Base-by-base conservation (phyloP, 2,113 vertebrate genomes). In the Euleptes europaea region DNA sequence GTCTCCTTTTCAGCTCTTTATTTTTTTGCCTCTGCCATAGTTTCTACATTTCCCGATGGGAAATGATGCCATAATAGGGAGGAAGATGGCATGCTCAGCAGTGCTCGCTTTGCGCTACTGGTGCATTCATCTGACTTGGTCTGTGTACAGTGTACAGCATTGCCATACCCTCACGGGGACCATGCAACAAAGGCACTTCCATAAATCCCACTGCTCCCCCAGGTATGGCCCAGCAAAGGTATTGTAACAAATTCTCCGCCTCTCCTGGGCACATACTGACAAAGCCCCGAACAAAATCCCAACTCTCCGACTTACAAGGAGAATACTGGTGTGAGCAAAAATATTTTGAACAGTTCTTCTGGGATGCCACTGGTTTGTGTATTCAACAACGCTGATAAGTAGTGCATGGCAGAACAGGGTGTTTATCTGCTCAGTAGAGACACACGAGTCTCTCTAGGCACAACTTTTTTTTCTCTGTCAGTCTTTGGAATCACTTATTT, bases 91-190 rank as follows among this genome's bases (percentile, higher is more conserved):
- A 72, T 84, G 67, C 5, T 87, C 86, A 82, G 57, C 38, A 82
- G 81, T 90, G 82, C 40, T 90, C 89, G 88, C 86, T 91, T 94
- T 91, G 87, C 92, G 70, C 40, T 82, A 84, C 79, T 78, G 74
- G 83, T 88, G 42, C 66, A 87, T 83, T 85, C 44, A 83, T 87
- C 87, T 70, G 66, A 86, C 26, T 66, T 33, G 26, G 21, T 60
- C 51, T 78, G 2, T 67, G 78, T n/a, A 63, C 60, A 28, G 60
- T 63, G 21, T 28, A 63, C 60, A 78, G 54, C 6, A 31, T 70
- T 42, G 65, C 81, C 77, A 77, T 86, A 86, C 11, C 91, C 60
- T 86, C 80, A 80, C 44, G 2, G 0, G 72, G 71, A 51, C 84
- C 49, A 60, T 65, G 70, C 80, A 78, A 49, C 85, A 90, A 85